These are phyloP conservation scores for Anabas testudineus DNA, from an alignment of 2,797 vertebrate genomes.

Conservation along the genomic window DNA sequence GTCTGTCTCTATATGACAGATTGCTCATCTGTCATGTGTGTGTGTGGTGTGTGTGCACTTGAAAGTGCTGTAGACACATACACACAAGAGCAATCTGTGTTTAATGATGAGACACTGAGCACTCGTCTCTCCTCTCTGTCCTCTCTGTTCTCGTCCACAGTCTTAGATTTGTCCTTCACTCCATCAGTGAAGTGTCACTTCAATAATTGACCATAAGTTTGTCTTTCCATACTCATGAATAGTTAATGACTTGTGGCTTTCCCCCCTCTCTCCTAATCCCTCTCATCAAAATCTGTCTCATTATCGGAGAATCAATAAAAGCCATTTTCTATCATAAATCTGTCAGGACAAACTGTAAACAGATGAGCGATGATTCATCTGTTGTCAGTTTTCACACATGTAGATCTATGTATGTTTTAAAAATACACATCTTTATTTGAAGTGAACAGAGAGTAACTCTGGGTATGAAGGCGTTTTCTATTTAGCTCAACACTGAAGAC, in stretches of 20 bases:
- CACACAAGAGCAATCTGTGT: conserved; percentile 39
- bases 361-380: conserved; percentile 49
- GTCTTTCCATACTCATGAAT: conserved; percentile 78
- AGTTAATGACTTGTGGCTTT: conserved; percentile 72
- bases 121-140: conserved; percentile 15
- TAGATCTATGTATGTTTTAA: conserved; percentile 11
- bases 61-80: neutral
- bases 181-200: conserved; percentile 68
- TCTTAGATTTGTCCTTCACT: conserved; percentile 73
- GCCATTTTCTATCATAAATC: conserved; percentile 70
- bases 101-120: conserved; percentile 57
- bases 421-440: conserved; percentile 2
- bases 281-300: conserved; percentile 66
- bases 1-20: conserved; percentile 79
- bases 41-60: conserved; percentile 8
- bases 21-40: conserved; percentile 32
- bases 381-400: conserved; percentile 21
- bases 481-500: conserved; percentile 44
- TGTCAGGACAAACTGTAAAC: conserved; percentile 56
- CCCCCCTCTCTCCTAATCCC: conserved; percentile 24
- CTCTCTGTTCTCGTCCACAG: conserved; percentile 44
- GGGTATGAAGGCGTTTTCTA: conserved; percentile 54
- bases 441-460: conserved; percentile 16
- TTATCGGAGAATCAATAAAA: conserved; percentile 70
- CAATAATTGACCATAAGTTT: conserved; percentile 75